Evolutionary conservation across 2,113 vertebrate genomes (phyloP).

Genomic region (Leptosomus discolor): DNA sequence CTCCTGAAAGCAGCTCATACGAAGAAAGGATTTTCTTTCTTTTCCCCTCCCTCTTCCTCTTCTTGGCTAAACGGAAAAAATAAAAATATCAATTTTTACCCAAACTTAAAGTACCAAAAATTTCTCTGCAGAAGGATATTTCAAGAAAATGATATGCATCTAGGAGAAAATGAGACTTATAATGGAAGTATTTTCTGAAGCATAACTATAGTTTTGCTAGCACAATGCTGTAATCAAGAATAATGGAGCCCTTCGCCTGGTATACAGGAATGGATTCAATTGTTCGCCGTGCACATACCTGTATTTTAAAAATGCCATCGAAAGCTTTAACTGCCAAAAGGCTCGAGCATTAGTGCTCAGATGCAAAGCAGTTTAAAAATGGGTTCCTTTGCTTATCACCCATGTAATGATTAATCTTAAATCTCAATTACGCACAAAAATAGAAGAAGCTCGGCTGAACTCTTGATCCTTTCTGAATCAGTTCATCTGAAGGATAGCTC

Average conservation of each 20-base stretch:
- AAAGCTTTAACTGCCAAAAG: constrained; percentile 18
- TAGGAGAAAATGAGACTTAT: constrained; percentile 29
- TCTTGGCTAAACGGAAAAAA: not conserved
- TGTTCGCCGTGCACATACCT: not conserved
- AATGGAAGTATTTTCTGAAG: constrained; percentile 48
- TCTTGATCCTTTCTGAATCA: not conserved
- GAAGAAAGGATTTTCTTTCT: not conserved
- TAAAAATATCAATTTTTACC: not conserved
- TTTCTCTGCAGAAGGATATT: not conserved
- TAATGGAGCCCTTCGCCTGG: constrained; percentile 9
- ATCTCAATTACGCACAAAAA: constrained; percentile 7
- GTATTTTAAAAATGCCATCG: constrained; percentile 6
- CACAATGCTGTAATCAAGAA: constrained; percentile 53
- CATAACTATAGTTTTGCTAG: not conserved
- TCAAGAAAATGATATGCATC: constrained; percentile 37
- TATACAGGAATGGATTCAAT: not conserved
- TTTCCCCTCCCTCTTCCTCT: not conserved
- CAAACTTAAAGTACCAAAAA: not conserved
- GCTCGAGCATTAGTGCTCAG: not conserved
- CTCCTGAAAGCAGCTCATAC: not conserved
- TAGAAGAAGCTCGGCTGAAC: not conserved
- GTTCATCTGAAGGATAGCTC: not conserved
- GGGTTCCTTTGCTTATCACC: not conserved
- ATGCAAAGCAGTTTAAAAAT: not conserved
- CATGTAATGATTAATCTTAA: constrained; percentile 37